Base-by-base conservation (phyloP, 2,113 vertebrate species). In the Lipophrys pholis region DNA sequence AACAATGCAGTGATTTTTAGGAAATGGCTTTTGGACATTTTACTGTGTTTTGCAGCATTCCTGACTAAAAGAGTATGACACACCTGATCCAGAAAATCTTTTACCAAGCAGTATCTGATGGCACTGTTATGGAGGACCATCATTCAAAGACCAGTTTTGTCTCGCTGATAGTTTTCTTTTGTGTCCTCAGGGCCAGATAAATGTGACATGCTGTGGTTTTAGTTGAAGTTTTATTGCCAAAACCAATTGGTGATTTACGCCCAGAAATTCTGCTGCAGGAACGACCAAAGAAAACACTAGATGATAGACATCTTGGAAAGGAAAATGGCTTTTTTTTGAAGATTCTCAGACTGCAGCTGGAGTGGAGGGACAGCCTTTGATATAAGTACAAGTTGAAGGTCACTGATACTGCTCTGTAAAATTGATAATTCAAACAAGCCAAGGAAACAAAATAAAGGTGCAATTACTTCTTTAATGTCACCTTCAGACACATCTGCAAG, bases 211-310 rank as follows among this genome's bases (percentile, higher is more conserved):
- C 42, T 55, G 14, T 21, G 57, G 49, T 58, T 56, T 65, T 40
- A 7, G 9, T 43, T 17, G 1, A 7, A 10, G 17, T 53, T 68
- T 56, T 42, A 68, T 40, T 52, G 51, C 40, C 64, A 48, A 53
- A 50, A 30, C 35, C 43, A 56, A 54, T 71, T 55, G n/a, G 39
- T 17, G 35, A 30, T 69, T 72, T 38, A n/a, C 48, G 51, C 35
- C 75, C 69, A 65, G 72, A 56, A 62, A 39, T 52, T 46, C 35
- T 39, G 30, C 70, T 21, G 38, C 81, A 58, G 15, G 46, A 38
- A 57, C 46, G 51, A 61, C 49, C 30, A 46, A 39, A 50, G 8
- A 55, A 57, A 30, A 30, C 21, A 30, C 43, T 51, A 54, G 52
- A 35, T 67, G 39, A 43, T 56, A 21, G 60, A 30, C 41, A 17